Evolutionary conservation across 2,113 vertebrate species (phyloP), one percentile per base, ranked within the genome.

Genomic region (Pionites leucogaster): DNA sequence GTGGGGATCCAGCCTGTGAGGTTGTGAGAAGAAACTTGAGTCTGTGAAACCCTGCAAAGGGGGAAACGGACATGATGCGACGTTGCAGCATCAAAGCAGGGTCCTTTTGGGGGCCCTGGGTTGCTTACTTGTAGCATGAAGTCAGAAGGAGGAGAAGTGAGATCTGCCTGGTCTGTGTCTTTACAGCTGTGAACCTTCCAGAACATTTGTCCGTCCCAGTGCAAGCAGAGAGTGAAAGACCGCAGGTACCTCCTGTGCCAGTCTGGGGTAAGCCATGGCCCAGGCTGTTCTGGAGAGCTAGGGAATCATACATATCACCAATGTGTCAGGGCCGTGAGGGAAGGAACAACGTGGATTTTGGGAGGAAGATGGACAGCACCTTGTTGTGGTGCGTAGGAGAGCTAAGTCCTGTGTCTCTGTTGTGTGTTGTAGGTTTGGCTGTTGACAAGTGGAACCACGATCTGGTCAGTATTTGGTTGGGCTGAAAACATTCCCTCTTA

Each of bases 391-490:
- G 15, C 1, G 3, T 3, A 2, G 9, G 9, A 11, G 42, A 83
- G 17, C 42, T 88, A 11, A 93, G 70, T 11, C 5, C 33, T 0
- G 0, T 23, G 33, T 81, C 16, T 68, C 16, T 68, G 27, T 81
- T 71, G 10, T 59, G 11, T 88, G 47, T 90, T 85, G 47, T 29
- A 97, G 96, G 84, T 47, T 37, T 27, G 19, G 22, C 55, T 18
- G 57, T 9, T 53, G 89, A 69, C 52, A 75, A 60, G 88, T 68
- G 82, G 78, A 93, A 59, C 17, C 3, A 0, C 0, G 60, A 95
- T 17, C 84, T 92, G 98, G 98, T 98, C 46, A 93, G 98, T 95
- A 28, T 60, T 76, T 76, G 75, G 37, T 35, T 11, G 17, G 24
- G 33, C 12, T 24, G 7, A 17, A 50, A 46, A 7, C 1, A 6